Evolutionary conservation across 2,797 vertebrate species (phyloP), one percentile per base, ranked within the genome.

Genomic region (Melopsittacus undulatus): DNA sequence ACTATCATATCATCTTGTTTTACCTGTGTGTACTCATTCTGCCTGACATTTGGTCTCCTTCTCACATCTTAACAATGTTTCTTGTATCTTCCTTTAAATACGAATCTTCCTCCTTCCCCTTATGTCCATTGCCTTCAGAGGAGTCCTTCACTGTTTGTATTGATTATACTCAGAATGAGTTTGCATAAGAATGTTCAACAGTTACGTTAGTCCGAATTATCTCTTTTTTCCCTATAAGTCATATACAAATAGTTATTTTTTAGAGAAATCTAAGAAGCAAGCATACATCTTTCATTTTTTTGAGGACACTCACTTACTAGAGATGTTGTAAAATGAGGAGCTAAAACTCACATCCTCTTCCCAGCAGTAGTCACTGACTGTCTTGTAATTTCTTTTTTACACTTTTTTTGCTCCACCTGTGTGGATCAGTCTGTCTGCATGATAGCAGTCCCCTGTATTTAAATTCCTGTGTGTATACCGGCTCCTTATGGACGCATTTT

Each of bases 201-300:
- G 57, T 68, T 64, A 38, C 83, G 52, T 90, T 80, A 81, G 68
- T 49, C 61, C 94, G 57, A 92, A 81, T 83, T 87, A 80, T 86
- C 73, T 92, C 14, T 34, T 85, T 34, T 85, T 83, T 72, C 11
- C 69, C 80, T 89, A 83, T 92, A 80, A 56, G 26, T 42, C 66
- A 56, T n/a, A 42, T 69, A 76, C 54, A 90, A 76, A 75, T 75
- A 92, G 32, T 66, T 79, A 51, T 62, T 92, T 76, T 90, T 80
- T 22, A 57, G 84, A 93, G 68, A 93, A 85, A 85, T 62, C 61
- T 43, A 69, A 73, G 69, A 89, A 73, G 22, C 22, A 91, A 85
- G 78, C 32, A 38, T 8, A 2, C 51, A 20, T 68, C 52, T 61
- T 87, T 46, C 29, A 34, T 10, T 72, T 81, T 73, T 61, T 83